Conservation (phyloP, 2,797 vertebrate species). For the Dendrocincla tyrannina region DNA sequence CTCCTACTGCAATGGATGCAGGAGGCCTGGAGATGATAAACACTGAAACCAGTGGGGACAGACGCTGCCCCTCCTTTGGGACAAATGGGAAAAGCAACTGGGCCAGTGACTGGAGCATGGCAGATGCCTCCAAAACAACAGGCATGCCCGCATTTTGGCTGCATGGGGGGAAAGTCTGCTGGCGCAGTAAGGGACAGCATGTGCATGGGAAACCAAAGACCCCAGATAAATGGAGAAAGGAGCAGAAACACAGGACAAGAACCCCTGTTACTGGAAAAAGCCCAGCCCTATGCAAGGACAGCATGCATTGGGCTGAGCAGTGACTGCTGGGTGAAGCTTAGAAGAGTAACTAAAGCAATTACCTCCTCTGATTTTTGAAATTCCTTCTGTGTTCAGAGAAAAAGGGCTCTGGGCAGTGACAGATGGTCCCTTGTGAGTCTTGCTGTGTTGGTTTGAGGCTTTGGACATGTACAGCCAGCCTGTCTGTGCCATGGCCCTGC, state of each 20-base stretch:
- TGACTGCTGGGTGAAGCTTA: not conserved
- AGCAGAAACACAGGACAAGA: not conserved
- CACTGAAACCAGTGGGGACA: not conserved
- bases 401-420: slow-evolving; percentile 1
- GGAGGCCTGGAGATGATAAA: not conserved
- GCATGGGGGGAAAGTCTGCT: not conserved
- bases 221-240: not conserved
- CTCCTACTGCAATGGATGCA: not conserved
- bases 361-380: not conserved
- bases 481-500: not conserved
- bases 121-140: not conserved
- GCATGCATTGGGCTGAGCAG: not conserved
- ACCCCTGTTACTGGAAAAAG: not conserved
- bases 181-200: fast-evolving
- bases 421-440: slow-evolving; percentile 29
- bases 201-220: not conserved
- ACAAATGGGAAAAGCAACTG: not conserved
- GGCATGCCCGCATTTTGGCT: fast-evolving
- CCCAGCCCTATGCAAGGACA: not conserved
- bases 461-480: not conserved
- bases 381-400: not conserved
- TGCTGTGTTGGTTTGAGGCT: not conserved
- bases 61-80: not conserved
- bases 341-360: slow-evolving; percentile 34
- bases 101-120: fast-evolving